phyloP scores from a whole-genome alignment of 2,797 vertebrate species.

The Sebastes iracundus region DNA sequence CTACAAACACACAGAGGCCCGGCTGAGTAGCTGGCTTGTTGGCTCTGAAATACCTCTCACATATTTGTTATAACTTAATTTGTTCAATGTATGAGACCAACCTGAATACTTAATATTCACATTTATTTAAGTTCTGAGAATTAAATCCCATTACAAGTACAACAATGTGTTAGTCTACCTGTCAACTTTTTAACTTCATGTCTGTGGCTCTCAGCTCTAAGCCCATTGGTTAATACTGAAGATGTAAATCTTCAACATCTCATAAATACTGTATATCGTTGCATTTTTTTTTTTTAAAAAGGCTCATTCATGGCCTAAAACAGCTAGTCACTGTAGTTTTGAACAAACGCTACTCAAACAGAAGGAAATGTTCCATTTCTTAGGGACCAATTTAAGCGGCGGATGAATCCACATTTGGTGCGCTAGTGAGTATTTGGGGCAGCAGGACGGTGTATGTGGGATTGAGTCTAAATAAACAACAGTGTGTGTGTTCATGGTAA shows the following conservation, averaged over 20 bases:
- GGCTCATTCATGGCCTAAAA: neutral
- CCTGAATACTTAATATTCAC: neutral
- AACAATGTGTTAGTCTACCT: neutral
- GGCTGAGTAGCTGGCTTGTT: neutral
- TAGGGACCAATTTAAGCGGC: neutral
- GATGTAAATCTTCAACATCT: neutral
- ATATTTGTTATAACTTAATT: neutral
- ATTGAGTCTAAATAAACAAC: neutral
- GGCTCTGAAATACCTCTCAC: neutral
- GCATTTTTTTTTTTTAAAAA: neutral
- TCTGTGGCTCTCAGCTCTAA: neutral
- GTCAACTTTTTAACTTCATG: neutral
- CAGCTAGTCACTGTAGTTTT: neutral
- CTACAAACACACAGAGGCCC: neutral
- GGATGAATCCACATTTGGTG: neutral
- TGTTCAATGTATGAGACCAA: neutral
- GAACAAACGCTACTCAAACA: neutral
- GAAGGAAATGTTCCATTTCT: neutral
- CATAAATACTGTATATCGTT: neutral
- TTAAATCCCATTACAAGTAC: neutral
- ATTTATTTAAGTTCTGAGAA: neutral
- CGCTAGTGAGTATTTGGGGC: neutral
- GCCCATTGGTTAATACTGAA: no score
- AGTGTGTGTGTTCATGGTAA: neutral
- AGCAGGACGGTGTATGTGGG: neutral